These are phyloP conservation scores for Anhinga anhinga DNA, from an alignment of 2,113 vertebrate species.

Conservation along the genomic window DNA sequence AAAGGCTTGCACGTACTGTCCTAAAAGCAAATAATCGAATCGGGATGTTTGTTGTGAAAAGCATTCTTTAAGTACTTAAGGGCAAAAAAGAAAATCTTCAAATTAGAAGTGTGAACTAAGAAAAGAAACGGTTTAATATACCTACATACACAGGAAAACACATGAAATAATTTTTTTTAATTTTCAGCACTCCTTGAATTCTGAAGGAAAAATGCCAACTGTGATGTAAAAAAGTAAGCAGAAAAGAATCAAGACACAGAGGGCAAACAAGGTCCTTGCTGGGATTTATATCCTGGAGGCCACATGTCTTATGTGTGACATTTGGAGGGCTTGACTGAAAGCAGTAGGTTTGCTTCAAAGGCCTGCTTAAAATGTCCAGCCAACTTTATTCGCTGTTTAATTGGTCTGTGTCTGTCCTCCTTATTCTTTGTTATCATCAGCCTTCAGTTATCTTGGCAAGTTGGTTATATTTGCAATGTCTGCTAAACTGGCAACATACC, in stretches of 20 bases:
- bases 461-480: not conserved
- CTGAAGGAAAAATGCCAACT: not conserved
- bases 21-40: slow-evolving; percentile 64
- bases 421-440: not conserved
- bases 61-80: not conserved
- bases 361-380: not conserved
- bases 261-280: not conserved
- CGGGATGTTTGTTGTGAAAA: not conserved
- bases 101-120: not conserved
- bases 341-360: not conserved
- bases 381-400: not conserved
- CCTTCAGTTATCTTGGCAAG: not conserved
- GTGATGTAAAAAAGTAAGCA: not conserved
- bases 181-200: not conserved
- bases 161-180: not conserved
- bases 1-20: slow-evolving; percentile 95
- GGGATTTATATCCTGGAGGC: not conserved
- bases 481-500: not conserved
- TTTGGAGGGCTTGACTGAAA: not conserved
- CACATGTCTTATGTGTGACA: not conserved
- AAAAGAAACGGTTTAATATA: not conserved
- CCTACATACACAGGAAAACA: not conserved
- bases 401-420: not conserved
- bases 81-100: not conserved
- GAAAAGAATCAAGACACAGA: not conserved